Evolutionary conservation across 1,140 invertebrate genomes (phyloP), one percentile per base, ranked within the genome.

Genomic region (Solenopsis invicta): DNA sequence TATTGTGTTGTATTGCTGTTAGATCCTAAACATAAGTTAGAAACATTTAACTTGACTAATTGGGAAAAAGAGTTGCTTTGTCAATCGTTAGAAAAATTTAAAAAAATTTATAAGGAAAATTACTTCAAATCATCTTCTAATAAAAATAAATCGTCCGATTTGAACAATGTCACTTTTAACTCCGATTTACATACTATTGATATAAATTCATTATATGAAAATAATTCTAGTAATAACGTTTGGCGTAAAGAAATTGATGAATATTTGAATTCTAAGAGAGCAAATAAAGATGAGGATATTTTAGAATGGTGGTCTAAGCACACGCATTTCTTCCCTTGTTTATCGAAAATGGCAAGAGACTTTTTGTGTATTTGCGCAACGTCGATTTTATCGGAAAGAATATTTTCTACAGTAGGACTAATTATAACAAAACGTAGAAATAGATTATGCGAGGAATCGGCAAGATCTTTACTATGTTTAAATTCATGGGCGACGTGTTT

Each of bases 231-330:
- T 64, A 29, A 37, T 24, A 64, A 64, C 24, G 12, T 37, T 37
- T 37, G 61, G 29, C 24, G 8, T 61, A 64, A 64, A 64, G 13
- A 37, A 64, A 64, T 64, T 37, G 24, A 64, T 29, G 61, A 64
- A 64, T 61, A 61, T 61, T 61, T 61, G 56, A 61, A 61, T 61
- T 61, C 21, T 61, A 61, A 61, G 10, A 61, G 56, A 61, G 56
- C n/a, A 24, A 10, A 61, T 61, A 61, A 61, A 61, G 21, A 61
- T 61, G 21, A 61, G 0, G 56, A 61, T 56, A 61, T 61, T 61
- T 61, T 61, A 61, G 21, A 61, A 61, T 61, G 56, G 21, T 61
- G 56, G 56, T 61, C 21, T 24, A 61, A 61, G 56, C 21, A 61
- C 56, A 61, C n/a, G 5, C 56, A 61, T 24, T 3, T 61, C 21